Evolutionary conservation across 1,140 invertebrate genomes (phyloP).

Genomic region (Hylyphantes graminicola): DNA sequence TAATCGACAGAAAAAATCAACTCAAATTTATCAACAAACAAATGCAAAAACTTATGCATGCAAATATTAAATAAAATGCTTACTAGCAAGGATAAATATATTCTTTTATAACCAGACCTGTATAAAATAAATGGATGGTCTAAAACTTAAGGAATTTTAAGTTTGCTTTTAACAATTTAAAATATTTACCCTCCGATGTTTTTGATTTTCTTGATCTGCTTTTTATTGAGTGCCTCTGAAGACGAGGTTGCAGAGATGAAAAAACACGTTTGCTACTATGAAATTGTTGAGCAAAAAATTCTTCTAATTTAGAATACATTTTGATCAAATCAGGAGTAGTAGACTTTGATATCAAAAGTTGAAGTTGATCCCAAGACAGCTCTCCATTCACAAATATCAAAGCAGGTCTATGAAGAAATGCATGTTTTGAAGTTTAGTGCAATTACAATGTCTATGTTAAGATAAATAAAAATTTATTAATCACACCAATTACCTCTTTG

Average conservation of each 20-base stretch:
- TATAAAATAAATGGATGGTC: neutral
- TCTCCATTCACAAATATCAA: conserved; percentile 94
- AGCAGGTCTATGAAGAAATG: conserved; percentile 76
- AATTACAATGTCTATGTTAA: neutral
- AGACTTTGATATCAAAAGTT: conserved; percentile 95
- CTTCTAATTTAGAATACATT: conserved; percentile 95
- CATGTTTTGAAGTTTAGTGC: neutral
- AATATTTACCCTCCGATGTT: conserved; percentile 47
- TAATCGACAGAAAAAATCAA: too few species aligned
- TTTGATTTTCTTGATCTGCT: conserved; percentile 48
- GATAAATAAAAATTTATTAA: neutral
- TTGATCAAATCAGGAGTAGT: conserved; percentile 96
- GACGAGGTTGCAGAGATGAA: conserved; percentile 76
- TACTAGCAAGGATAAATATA: neutral
- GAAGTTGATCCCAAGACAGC: conserved; percentile 92
- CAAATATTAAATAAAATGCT: too few species aligned
- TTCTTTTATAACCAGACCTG: neutral
- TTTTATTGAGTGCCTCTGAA: conserved; percentile 58
- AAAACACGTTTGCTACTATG: conserved; percentile 92
- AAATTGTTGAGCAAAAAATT: conserved; percentile 96
- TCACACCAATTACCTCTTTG: conserved; percentile 63
- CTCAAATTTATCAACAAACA: too few species aligned
- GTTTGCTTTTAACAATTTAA: neutral
- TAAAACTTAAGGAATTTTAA: neutral
- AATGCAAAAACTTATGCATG: too few species aligned